These are phyloP conservation scores for Phalacrocorax aristotelis DNA, from an alignment of 2,113 vertebrate genomes.

Conservation along the genomic window DNA sequence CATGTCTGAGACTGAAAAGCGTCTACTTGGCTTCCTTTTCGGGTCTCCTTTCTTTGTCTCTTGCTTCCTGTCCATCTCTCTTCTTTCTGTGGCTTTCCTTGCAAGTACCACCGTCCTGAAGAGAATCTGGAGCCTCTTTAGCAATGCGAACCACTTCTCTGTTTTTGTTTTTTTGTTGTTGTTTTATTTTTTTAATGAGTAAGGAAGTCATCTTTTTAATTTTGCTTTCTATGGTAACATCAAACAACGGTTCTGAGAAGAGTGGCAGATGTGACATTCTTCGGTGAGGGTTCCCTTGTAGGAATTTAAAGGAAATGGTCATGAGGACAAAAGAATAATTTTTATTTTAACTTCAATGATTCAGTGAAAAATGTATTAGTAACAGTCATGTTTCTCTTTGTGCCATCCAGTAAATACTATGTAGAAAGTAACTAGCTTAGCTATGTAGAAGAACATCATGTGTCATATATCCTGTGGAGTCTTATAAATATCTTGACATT, in stretches of 20 bases:
- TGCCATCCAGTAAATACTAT: not conserved
- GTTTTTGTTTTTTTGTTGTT: not conserved
- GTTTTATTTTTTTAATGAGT: not conserved
- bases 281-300: not conserved
- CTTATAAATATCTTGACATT: not conserved
- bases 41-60: not conserved
- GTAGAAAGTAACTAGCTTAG: not conserved
- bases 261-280: not conserved
- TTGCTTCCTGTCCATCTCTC: not conserved
- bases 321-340: not conserved
- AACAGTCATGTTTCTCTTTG: not conserved
- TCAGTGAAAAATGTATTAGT: not conserved
- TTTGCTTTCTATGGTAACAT: not conserved
- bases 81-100: not conserved
- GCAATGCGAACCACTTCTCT: not conserved
- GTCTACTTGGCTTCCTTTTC: not conserved
- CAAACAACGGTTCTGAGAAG: not conserved
- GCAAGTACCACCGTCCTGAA: not conserved
- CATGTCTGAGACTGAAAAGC: not conserved
- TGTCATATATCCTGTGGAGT: not conserved
- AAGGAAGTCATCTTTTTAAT: not conserved
- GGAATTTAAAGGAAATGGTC: not conserved
- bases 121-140: not conserved
- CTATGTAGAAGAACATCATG: rapidly evolving
- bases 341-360: not conserved